Conservation (phyloP, 1,140 invertebrate genomes). For the Caenorhabditis briggsae region DNA sequence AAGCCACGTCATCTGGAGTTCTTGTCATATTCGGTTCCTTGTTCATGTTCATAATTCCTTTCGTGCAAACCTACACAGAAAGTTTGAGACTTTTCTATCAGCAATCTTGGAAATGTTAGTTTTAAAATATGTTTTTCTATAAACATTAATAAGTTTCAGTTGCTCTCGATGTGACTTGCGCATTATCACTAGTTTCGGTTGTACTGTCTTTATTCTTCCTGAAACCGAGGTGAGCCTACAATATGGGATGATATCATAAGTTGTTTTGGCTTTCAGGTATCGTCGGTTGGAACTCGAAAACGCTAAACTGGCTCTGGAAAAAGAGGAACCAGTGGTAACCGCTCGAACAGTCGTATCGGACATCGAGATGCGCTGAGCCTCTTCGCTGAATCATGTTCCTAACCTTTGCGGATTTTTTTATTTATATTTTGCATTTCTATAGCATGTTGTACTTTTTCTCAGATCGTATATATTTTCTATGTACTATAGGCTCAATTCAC, state of each 20-base stretch:
- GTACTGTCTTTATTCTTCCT: background rate
- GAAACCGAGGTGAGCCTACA: background rate
- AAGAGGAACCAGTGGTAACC: background rate
- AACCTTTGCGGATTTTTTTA: background rate
- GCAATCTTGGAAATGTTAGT: conserved; percentile 47
- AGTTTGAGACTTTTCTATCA: conserved; percentile 6
- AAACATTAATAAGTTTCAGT: background rate
- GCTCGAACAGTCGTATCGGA: conserved; percentile 6
- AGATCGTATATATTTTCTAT: background rate
- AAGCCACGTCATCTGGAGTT: conserved; percentile 74
- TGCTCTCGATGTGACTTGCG: conserved; percentile 34
- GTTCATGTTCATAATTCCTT: conserved; percentile 44
- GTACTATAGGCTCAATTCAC: conserved; percentile 22
- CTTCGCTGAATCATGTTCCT: background rate
- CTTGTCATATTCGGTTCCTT: conserved; percentile 42
- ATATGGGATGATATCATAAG: background rate
- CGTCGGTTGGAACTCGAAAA: conserved; percentile 39
- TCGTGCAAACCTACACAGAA: conserved; percentile 34
- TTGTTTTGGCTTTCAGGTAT: background rate
- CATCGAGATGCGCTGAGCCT: conserved; percentile 27
- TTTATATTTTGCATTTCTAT: conserved; percentile 9
- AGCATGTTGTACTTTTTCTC: conserved; percentile 32
- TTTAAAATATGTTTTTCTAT: background rate
- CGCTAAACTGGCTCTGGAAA: conserved; percentile 11
- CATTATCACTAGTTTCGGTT: conserved; percentile 4